Percentiles rank a stretch among this genome's conserved stretches.
These are phyloP conservation scores for Petrocephalus schoutedeni DNA, from an alignment of 2,797 vertebrate genomes.

Conservation along the genomic window DNA sequence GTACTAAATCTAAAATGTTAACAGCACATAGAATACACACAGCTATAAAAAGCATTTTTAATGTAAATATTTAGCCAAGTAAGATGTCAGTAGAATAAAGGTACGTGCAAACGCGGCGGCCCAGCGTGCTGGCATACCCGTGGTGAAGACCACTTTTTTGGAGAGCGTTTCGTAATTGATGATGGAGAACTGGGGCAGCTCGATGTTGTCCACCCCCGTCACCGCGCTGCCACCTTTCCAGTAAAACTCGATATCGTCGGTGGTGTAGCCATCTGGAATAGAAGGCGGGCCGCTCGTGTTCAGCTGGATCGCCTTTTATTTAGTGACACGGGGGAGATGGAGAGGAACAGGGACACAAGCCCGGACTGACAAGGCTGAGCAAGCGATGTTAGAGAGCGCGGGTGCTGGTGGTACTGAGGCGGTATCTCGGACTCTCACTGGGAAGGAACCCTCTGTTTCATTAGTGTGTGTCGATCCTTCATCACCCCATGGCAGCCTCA, in stretches of 20 bases:
- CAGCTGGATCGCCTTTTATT: not conserved
- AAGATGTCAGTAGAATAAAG: not conserved
- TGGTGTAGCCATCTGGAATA: constrained; percentile 85
- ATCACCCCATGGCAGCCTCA: not conserved
- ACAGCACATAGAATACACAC: not conserved
- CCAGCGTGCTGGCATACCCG: constrained; percentile 59
- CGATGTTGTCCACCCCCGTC: constrained; percentile 86
- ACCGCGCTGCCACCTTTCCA: constrained; percentile 85
- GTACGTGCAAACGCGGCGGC: not conserved
- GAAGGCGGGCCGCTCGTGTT: constrained; percentile 7
- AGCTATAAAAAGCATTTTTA: too few species aligned
- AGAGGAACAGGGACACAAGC: not conserved
- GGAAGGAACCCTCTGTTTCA: not conserved
- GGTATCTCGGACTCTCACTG: not conserved
- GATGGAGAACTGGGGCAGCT: constrained; percentile 88
- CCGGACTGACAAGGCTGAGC: too few species aligned
- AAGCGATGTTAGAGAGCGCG: not conserved
- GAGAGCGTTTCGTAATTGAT: constrained; percentile 88
- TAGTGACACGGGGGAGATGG: not conserved
- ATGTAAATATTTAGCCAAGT: not conserved
- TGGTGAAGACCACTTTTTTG: constrained; percentile 87
- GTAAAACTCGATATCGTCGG: constrained; percentile 93
- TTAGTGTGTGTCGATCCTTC: not conserved
- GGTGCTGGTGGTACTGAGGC: not conserved
- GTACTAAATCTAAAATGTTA: not conserved